A percentile compares a stretch with the other conserved stretches of the same genome.
phyloP scores from a whole-genome alignment of 2,888 invertebrate species.

The Dicyrtoma fusca region DNA sequence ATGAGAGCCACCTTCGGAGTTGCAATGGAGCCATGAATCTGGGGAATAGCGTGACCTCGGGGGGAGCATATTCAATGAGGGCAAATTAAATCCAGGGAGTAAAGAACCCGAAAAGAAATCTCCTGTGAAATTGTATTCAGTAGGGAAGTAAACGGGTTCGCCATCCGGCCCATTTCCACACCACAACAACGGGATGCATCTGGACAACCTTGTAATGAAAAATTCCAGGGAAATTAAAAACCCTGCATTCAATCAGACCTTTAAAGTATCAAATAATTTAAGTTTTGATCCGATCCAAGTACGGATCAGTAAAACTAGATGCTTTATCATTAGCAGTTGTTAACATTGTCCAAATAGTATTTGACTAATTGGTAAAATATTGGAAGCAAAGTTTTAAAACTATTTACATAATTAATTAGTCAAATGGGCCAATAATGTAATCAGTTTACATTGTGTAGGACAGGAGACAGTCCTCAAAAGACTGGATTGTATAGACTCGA shows the following conservation, averaged over 20 bases:
- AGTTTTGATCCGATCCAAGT: too few relatives aligned
- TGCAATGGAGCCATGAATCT: background rate
- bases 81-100: background rate
- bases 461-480: constrained; percentile 27
- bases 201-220: constrained; percentile 9
- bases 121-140: background rate
- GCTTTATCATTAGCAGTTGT: too few relatives aligned
- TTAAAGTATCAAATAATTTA: too few relatives aligned
- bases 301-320: too few relatives aligned
- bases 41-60: background rate
- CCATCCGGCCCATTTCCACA: constrained; percentile 17
- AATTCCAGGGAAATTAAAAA: background rate
- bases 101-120: background rate
- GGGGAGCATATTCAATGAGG: background rate
- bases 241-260: background rate
- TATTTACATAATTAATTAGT: background rate
- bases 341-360: too few relatives aligned
- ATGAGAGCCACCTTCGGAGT: too few relatives aligned
- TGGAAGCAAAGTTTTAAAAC: constrained; percentile 1
- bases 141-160: background rate
- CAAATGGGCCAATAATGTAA: background rate
- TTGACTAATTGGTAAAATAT: background rate
- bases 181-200: constrained; percentile 24
- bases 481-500: background rate
- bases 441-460: constrained; percentile 17